Conservation (phyloP, 2,888 invertebrate species). For the Oxytorus armatus region DNA sequence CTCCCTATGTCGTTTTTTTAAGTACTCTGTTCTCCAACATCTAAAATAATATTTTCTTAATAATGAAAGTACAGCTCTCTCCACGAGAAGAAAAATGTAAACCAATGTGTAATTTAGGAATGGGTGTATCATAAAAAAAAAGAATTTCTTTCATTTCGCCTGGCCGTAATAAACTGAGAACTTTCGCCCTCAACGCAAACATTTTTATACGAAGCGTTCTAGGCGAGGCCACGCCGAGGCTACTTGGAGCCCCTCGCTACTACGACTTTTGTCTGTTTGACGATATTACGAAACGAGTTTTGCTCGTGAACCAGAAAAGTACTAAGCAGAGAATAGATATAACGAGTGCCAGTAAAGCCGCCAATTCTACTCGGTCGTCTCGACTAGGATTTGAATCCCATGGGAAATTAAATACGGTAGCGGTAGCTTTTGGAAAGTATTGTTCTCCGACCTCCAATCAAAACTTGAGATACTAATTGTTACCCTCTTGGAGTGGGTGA, state of each 20-base stretch:
- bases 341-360: conserved; percentile 44
- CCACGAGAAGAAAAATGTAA: background rate
- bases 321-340: conserved; percentile 42
- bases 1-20: background rate
- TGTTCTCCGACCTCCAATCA: conserved; percentile 79
- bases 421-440: conserved; percentile 75
- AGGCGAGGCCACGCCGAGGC: conserved; percentile 21
- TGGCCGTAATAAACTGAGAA: conserved; percentile 35
- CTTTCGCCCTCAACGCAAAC: conserved; percentile 7
- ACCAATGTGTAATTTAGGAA: background rate
- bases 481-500: conserved; percentile 68
- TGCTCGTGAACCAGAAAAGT: conserved; percentile 55
- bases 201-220: conserved; percentile 20
- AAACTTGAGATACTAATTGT: conserved; percentile 81
- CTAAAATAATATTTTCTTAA: background rate
- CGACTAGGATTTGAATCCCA: conserved; percentile 80
- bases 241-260: conserved; percentile 46
- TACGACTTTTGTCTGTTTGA: conserved; percentile 66
- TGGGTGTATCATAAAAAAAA: background rate
- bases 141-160: conserved; percentile 11
- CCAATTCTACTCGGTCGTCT: conserved; percentile 49
- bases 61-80: background rate
- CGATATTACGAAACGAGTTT: conserved; percentile 66
- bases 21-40: background rate
- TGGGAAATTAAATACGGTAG: conserved; percentile 80